A percentile compares a stretch with the other conserved stretches of the same genome.
Conservation (phyloP, 2,888 invertebrate genomes). For the Pachymerium ferrugineum region DNA sequence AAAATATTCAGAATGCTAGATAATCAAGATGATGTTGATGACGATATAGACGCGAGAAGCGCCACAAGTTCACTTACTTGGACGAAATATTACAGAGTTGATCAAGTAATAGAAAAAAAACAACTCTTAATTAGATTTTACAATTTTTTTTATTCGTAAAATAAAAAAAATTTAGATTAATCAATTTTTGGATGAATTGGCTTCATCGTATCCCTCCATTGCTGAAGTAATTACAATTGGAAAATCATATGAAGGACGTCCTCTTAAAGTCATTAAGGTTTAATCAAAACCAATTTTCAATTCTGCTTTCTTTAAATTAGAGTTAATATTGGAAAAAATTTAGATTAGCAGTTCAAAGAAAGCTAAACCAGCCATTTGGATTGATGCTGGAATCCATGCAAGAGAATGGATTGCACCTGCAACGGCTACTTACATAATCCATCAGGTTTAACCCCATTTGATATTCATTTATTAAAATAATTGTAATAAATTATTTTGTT, state of each 20-base stretch:
- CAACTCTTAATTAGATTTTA: too few species aligned
- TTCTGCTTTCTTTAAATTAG: neutral
- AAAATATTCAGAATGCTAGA: neutral
- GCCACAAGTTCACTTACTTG: neutral
- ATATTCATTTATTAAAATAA: neutral
- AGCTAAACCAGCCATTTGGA: slow-evolving; percentile 66
- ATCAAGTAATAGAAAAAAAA: neutral
- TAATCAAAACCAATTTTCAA: neutral
- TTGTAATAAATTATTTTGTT: neutral
- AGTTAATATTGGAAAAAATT: neutral
- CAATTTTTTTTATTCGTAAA: neutral
- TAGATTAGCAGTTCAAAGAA: neutral
- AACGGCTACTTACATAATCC: slow-evolving; percentile 57
- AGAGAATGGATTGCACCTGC: slow-evolving; percentile 83
- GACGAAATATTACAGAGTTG: slow-evolving; percentile 7
- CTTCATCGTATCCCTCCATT: slow-evolving; percentile 59
- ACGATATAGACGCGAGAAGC: neutral
- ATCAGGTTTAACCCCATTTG: slow-evolving; percentile 50
- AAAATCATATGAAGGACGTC: slow-evolving; percentile 64
- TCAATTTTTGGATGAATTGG: slow-evolving; percentile 64
- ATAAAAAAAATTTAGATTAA: slow-evolving; percentile 53
- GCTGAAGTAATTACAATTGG: slow-evolving; percentile 67
- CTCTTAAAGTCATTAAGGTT: slow-evolving; percentile 65
- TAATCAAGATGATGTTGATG: neutral
- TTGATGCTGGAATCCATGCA: slow-evolving; percentile 73